Conservation (phyloP, 2,797 vertebrate genomes). For the Manis crassicaudata region DNA sequence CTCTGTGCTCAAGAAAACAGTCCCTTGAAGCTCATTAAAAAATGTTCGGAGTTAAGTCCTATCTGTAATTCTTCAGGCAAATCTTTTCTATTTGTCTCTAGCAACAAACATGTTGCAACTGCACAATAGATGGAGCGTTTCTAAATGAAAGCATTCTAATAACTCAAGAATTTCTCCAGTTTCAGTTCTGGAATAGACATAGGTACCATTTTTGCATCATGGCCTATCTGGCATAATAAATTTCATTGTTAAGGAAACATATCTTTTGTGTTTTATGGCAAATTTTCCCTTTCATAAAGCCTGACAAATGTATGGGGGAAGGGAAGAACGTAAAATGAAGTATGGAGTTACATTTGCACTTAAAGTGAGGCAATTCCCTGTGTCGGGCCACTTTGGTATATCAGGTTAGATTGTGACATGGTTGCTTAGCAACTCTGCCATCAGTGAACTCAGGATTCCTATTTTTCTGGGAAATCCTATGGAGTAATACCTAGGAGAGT, state of each 20-base stretch:
- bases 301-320: not conserved
- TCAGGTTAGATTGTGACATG: slow-evolving; percentile 69
- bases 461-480: slow-evolving; percentile 6
- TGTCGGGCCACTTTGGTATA: slow-evolving; percentile 79
- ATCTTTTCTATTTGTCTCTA: not conserved
- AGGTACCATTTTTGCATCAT: slow-evolving; percentile 73
- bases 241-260: slow-evolving; percentile 79
- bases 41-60: not conserved
- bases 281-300: slow-evolving; percentile 79
- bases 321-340: not conserved
- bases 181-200: slow-evolving; percentile 67
- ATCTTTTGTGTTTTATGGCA: slow-evolving; percentile 81
- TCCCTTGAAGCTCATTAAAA: not conserved
- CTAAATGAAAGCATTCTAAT: slow-evolving; percentile 58
- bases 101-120: not conserved
- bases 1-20: not conserved
- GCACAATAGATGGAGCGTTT: not conserved
- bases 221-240: slow-evolving; percentile 80
- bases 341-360: slow-evolving; percentile 67
- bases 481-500: not conserved
- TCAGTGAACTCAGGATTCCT: slow-evolving; percentile 32
- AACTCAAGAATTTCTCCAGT: slow-evolving; percentile 38
- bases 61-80: slow-evolving; percentile 28
- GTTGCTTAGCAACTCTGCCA: slow-evolving; percentile 76
- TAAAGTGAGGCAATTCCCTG: slow-evolving; percentile 80